Conservation (phyloP, 2,797 vertebrate species). For the Mormyrops boulengeri region DNA sequence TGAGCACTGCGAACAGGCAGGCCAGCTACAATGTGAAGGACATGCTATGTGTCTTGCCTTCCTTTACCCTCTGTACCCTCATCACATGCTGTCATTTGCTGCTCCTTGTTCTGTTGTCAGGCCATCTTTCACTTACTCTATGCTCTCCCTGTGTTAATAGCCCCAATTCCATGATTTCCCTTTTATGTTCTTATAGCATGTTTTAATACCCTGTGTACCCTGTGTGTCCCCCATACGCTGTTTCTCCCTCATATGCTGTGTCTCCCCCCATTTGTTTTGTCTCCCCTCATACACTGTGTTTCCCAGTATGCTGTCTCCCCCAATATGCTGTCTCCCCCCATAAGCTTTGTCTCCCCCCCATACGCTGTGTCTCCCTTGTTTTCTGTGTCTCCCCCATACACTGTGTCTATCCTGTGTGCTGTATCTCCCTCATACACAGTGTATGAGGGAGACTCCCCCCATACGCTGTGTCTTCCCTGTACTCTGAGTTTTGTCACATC, state of each 20-base stretch:
- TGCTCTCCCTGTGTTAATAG: background rate
- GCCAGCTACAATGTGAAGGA: background rate
- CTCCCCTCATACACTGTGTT: background rate
- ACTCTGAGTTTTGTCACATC: background rate
- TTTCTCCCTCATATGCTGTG: background rate
- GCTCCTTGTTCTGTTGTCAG: background rate
- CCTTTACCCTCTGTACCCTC: background rate
- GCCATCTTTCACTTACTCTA: background rate
- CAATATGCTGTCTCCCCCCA: conserved; percentile 2
- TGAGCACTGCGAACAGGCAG: background rate
- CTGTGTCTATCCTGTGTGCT: too few relatives aligned
- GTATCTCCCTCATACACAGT: conserved; percentile 21
- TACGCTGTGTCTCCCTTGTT: background rate
- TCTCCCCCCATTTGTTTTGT: background rate
- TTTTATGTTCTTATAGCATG: background rate
- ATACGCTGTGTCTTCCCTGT: background rate
- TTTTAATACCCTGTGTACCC: background rate
- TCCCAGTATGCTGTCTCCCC: background rate
- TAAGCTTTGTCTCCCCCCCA: background rate
- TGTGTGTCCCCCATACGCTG: background rate
- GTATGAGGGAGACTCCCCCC: background rate
- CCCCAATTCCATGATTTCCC: background rate
- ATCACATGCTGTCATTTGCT: background rate
- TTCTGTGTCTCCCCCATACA: background rate
- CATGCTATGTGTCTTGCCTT: background rate